Evolutionary conservation across 2,113 vertebrate genomes (phyloP).

Genomic region (Carassius auratus): DNA sequence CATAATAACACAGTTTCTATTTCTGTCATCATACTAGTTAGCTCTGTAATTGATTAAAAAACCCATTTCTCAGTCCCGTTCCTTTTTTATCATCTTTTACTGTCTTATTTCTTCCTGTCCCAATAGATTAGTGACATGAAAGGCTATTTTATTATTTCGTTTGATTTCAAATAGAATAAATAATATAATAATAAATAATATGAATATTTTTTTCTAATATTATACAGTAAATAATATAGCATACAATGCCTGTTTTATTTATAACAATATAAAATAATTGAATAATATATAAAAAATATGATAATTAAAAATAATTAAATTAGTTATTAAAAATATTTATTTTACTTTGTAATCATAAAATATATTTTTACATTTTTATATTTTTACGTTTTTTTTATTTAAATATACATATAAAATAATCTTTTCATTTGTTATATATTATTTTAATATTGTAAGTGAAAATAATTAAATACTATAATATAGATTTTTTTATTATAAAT

Average conservation of each 20-base stretch:
- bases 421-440: too few species aligned
- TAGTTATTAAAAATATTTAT: background rate
- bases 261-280: background rate
- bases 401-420: too few species aligned
- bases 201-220: background rate
- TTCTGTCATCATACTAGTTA: background rate
- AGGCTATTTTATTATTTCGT: background rate
- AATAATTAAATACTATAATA: background rate
- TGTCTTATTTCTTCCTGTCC: background rate
- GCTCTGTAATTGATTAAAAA: background rate
- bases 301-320: too few species aligned
- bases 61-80: background rate
- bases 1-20: background rate
- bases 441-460: too few species aligned
- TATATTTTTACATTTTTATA: background rate
- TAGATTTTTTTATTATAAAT: too few species aligned
- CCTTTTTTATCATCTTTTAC: background rate
- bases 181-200: background rate
- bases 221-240: background rate
- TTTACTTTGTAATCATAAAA: background rate
- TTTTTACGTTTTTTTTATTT: too few species aligned
- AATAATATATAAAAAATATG: too few species aligned
- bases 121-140: background rate
- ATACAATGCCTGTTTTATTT: background rate
- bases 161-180: background rate